A percentile compares a stretch with the other conserved stretches of the same genome.
These are phyloP conservation scores for Acanthochromis polyacanthus DNA, from an alignment of 2,113 vertebrate genomes.

Conservation along the genomic window DNA sequence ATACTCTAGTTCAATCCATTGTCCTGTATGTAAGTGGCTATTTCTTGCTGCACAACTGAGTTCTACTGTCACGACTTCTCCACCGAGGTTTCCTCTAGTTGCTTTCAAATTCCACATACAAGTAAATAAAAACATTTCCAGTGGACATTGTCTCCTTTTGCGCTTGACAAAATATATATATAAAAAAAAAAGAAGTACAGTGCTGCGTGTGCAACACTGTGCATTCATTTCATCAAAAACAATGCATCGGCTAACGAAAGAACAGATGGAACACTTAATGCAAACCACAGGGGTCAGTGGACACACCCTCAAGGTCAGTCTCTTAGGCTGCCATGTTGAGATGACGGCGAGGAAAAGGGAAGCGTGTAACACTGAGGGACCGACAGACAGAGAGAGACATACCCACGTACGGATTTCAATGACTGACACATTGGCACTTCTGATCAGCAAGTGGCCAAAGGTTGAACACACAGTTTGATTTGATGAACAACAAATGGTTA, in stretches of 20 bases:
- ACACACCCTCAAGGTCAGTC: conserved; percentile 25
- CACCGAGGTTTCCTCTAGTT: conserved; percentile 6
- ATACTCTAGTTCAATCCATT: too few relatives aligned
- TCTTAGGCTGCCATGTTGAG: conserved; percentile 8
- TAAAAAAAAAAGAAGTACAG: neutral
- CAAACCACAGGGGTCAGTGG: conserved; percentile 69
- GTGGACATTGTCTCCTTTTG: neutral
- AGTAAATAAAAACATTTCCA: conserved; percentile 24
- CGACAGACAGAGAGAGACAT: conserved; percentile 28
- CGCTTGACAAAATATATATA: neutral
- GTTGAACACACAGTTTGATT: conserved; percentile 14
- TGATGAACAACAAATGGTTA: neutral
- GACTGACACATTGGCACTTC: neutral
- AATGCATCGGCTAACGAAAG: neutral
- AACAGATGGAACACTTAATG: conserved; percentile 49
- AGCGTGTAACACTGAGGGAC: conserved; percentile 36
- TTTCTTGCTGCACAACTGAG: conserved; percentile 23
- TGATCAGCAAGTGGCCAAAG: neutral
- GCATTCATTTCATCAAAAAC: neutral
- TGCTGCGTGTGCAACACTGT: conserved; percentile 12
- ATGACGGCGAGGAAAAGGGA: conserved; percentile 1
- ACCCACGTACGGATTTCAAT: conserved; percentile 12
- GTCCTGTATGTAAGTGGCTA: neutral
- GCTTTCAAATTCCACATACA: conserved; percentile 22
- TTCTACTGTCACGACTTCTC: neutral